Conservation (phyloP, 2,797 vertebrate species). For the Oryzias dopingdopingensis region DNA sequence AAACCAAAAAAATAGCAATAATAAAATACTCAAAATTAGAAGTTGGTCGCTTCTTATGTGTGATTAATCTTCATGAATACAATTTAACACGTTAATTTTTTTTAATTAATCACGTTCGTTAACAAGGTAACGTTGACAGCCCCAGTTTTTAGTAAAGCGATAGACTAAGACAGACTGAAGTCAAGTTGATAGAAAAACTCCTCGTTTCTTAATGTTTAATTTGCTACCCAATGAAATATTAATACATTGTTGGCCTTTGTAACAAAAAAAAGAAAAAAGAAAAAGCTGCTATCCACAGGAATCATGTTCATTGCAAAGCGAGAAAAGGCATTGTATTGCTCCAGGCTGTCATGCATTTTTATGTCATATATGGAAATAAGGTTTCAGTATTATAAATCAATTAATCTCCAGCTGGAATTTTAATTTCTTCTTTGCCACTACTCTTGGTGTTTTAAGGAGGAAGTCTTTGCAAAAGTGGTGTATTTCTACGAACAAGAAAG, state of each 20-base stretch:
- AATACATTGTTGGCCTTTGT: constrained; percentile 51
- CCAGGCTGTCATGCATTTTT: constrained; percentile 13
- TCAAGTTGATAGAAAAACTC: constrained; percentile 42
- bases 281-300: constrained; percentile 22
- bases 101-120: too few species aligned
- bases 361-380: constrained; percentile 13
- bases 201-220: constrained; percentile 50
- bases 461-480: constrained; percentile 22
- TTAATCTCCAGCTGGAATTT: not conserved
- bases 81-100: too few species aligned
- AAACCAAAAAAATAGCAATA: too few species aligned
- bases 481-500: constrained; percentile 59
- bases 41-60: too few species aligned
- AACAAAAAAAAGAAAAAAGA: constrained; percentile 11
- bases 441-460: not conserved
- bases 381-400: not conserved
- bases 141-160: constrained; percentile 11
- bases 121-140: too few species aligned
- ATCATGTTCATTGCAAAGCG: constrained; percentile 43
- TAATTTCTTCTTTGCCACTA: not conserved
- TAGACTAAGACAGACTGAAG: constrained; percentile 40
- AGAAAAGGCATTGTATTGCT: constrained; percentile 5
- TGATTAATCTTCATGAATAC: too few species aligned
- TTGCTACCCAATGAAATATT: constrained; percentile 56
- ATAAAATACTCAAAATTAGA: too few species aligned